Evolutionary conservation across 2,888 invertebrate species (phyloP).

Genomic region (Athalia rosae): DNA sequence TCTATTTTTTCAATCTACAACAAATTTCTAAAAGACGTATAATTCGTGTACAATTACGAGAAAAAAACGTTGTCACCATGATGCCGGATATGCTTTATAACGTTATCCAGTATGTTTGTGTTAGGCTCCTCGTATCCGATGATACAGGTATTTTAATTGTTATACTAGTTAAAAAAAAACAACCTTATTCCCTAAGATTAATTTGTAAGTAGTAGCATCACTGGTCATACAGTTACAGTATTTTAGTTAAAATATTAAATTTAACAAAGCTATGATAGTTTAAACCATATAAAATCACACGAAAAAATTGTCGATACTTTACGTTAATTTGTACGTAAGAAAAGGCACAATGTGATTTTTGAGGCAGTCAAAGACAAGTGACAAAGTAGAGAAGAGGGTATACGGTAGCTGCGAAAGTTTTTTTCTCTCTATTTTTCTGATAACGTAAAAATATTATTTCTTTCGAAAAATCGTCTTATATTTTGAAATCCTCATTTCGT

Average conservation of each 20-base stretch:
- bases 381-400: not conserved
- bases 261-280: constrained; percentile 4
- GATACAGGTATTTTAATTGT: too few species aligned
- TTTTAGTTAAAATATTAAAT: constrained; percentile 30
- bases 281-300: not conserved
- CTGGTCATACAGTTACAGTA: constrained; percentile 16
- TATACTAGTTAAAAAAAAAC: too few species aligned
- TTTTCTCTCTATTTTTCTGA: too few species aligned
- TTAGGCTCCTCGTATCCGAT: too few species aligned
- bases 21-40: too few species aligned
- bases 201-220: not conserved
- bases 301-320: constrained; percentile 6
- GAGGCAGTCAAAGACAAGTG: constrained; percentile 4
- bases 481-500: constrained; percentile 10
- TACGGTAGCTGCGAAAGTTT: too few species aligned
- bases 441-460: not conserved
- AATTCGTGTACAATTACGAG: not conserved
- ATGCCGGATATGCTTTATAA: too few species aligned
- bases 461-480: constrained; percentile 14
- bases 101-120: too few species aligned
- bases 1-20: too few species aligned
- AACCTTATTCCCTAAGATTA: too few species aligned
- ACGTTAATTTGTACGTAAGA: too few species aligned
- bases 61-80: not conserved
- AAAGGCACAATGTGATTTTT: constrained; percentile 21